Conservation (phyloP, 2,113 vertebrate species). For the Notothenia coriiceps region DNA sequence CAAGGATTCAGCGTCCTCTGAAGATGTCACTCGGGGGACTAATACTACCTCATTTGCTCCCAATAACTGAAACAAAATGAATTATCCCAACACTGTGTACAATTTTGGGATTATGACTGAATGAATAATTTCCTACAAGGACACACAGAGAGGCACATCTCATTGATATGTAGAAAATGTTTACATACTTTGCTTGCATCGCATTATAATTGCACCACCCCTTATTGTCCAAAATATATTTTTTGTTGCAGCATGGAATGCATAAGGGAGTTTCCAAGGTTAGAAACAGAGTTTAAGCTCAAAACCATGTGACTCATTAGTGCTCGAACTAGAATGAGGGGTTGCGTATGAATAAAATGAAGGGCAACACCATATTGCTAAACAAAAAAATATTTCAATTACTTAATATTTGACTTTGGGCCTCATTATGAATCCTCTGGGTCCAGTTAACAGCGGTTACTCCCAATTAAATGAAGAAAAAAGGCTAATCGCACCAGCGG, state of each 20-base stretch:
- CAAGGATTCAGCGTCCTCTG: conserved; percentile 65
- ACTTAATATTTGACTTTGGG: conserved; percentile 39
- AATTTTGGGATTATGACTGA: conserved; percentile 25
- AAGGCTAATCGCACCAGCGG: conserved; percentile 38
- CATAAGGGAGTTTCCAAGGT: background rate
- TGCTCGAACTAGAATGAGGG: no score
- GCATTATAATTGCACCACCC: background rate
- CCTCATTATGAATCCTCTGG: conserved; percentile 54
- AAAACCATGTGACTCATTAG: background rate
- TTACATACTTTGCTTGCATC: background rate
- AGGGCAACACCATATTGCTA: background rate
- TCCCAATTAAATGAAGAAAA: conserved; percentile 57
- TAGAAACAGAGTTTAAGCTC: background rate
- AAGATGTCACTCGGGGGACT: conserved; percentile 61
- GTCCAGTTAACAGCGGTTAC: conserved; percentile 55
- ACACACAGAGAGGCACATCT: background rate
- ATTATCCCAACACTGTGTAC: conserved; percentile 17
- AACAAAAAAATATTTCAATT: conserved; percentile 12
- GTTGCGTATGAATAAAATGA: background rate
- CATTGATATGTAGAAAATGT: background rate
- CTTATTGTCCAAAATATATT: background rate
- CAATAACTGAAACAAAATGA: conserved; percentile 53
- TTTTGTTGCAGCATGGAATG: background rate
- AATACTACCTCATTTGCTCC: conserved; percentile 64
- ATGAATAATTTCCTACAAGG: conserved; percentile 1